Base-by-base conservation (phyloP, 1,140 invertebrate genomes). In the Megalonaias nervosa region DNA sequence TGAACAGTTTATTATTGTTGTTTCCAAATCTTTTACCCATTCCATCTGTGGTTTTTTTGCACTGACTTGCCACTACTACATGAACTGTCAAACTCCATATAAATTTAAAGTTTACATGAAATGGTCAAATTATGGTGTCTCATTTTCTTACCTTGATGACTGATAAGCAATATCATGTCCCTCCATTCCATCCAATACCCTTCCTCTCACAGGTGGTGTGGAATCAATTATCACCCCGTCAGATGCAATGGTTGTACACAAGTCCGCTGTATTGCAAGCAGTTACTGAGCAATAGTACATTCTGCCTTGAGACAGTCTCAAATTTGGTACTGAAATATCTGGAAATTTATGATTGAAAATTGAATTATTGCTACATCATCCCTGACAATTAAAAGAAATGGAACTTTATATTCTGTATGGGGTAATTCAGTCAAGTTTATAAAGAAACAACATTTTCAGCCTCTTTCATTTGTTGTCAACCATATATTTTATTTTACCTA, bases 191-290 rank as follows among this genome's bases (percentile, higher is more conserved):
- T 69, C 67, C 15, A 48, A n/a, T n/a, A 69, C 67, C 4, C 38
- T 38, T 17, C 67, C 48, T 16, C 59, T 57, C 9, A 61, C 38
- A 2, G 81, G 81, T 17, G 74, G 55, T 16, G 67, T 74, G 13
- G 23, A 55, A 48, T 82, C 81, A 23, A 82, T 67, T 3, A 74
- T 57, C 16, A 82, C 68, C 16, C 81, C 81, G 61, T 82, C 81
- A 21, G 81, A 82, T 23, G 79, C 57, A 23, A 56, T 66, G 15
- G 60, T 57, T 2, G 71, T 75, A 65, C 81, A 82, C 62, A 73
- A 38, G 31, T 60, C 71, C 38, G 71, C 75, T 13, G 59, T 71
- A 69, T 82, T 81, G 60, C 81, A 82, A 23, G 71, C 81, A 19
- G 66, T 71, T 16, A 82, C 79, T 17, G 81, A 75, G 13, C 67